Percentiles rank a stretch among this genome's conserved stretches.
Evolutionary conservation across 2,113 vertebrate genomes (phyloP).

Genomic region (Chamaea fasciata): DNA sequence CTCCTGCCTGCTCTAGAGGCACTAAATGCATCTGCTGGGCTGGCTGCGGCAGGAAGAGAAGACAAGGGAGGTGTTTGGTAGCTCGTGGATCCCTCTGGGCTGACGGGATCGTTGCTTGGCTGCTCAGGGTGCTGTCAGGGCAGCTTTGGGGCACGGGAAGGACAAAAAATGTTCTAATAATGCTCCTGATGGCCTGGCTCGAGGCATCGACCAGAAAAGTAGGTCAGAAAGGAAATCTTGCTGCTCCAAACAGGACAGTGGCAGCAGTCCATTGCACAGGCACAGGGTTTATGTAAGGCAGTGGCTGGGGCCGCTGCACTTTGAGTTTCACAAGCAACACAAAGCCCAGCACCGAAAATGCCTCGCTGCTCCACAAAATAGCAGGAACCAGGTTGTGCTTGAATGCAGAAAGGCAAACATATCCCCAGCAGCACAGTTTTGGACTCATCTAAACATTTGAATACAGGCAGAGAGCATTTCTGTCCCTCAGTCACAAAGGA

Average conservation of each 20-base stretch:
- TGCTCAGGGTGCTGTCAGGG: background rate
- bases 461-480: background rate
- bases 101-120: background rate
- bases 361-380: background rate
- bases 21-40: background rate
- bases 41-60: background rate
- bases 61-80: background rate
- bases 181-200: background rate
- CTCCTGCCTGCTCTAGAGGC: background rate
- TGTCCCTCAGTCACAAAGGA: background rate
- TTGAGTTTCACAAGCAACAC: background rate
- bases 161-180: background rate
- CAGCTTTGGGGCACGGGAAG: background rate
- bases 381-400: background rate
- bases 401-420: background rate
- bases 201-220: conserved; percentile 10
- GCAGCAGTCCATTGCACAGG: conserved; percentile 12
- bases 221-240: conserved; percentile 42
- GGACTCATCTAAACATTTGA: background rate
- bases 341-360: background rate
- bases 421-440: background rate
- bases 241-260: conserved; percentile 10
- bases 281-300: conserved; percentile 24
- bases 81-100: background rate
- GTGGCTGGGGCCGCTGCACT: background rate